A percentile compares a stretch with the other conserved stretches of the same genome.
phyloP scores from a whole-genome alignment of 2,797 vertebrate species.

The Miopithecus talapoin region DNA sequence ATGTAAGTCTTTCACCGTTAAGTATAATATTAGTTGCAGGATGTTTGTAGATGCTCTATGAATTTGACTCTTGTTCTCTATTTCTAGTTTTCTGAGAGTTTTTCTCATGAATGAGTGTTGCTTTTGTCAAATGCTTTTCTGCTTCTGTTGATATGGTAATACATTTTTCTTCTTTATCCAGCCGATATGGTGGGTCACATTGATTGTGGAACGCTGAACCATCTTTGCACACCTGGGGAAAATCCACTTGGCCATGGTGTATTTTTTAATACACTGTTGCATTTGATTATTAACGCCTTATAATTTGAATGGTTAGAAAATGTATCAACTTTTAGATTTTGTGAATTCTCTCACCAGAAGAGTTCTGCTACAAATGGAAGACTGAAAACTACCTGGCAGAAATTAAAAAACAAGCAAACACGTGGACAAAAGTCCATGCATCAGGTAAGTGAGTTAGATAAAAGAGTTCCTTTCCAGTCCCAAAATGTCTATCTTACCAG shows the following conservation, averaged over 20 bases:
- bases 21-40: background rate
- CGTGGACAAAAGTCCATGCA: too few species aligned
- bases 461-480: background rate
- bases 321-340: background rate
- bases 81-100: background rate
- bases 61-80: background rate
- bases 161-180: background rate
- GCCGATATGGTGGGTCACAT: rapidly evolving
- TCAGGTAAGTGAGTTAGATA: background rate
- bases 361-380: background rate
- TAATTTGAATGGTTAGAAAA: background rate
- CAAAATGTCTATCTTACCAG: background rate
- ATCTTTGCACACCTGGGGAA: background rate
- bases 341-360: background rate
- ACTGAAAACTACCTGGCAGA: background rate
- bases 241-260: background rate
- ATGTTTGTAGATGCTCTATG: background rate
- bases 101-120: background rate
- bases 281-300: background rate
- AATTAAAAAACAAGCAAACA: background rate
- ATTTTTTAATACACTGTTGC: background rate
- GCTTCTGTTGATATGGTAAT: background rate
- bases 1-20: background rate
- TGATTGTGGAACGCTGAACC: background rate
- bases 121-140: background rate